Base-by-base conservation (phyloP, 2,888 invertebrate species). In the Mythimna loreyi region DNA sequence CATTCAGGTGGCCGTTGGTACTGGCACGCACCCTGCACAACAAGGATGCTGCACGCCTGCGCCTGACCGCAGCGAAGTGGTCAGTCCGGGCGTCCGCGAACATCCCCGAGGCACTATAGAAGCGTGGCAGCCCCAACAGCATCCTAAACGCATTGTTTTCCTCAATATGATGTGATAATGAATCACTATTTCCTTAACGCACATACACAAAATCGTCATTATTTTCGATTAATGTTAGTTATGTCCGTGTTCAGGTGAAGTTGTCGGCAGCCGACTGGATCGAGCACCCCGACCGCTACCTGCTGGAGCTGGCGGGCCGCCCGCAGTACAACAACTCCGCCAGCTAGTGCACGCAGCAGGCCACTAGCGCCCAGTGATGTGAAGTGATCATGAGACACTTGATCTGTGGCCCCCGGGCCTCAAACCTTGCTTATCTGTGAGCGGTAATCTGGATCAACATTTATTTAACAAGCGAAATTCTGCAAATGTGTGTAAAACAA, bases 261-360 rank as follows among this genome's bases (percentile, higher is more conserved):
- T 92, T 99, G 72, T 98, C 98, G 21, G 97, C 98, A 0, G 97
- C 98, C 25, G 99, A 99, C 90, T 99, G 99, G 99, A 97, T 98
- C 89, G 99, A 99, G 90, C 99, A 99, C 95, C 99, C 99, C 0
- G 99, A 99, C 96, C 97, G 99, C 68, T 98, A 99, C 91, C 96
- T 99, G 60, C 94, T 99, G 75, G 98, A 99, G 92, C 95, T 99
- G 88, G 99, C 98, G 3, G 99, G 99, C 19, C 96, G 98, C 33
- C 97, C 97, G 66, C 97, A 98, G 87, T 98, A 98, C 92, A 97
- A 97, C 92, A 97, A 97, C 92, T 97, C 96, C 5, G 96, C 96
- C 87, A 96, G 94, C 88, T 96, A 96, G 90, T 81, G 33, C n/a
- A 3, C 23, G 61, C 30, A 5, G 28, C 36, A 2, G 16, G 2